Base-by-base conservation (phyloP, 1,140 invertebrate genomes). In the Drosophila micromelanica region DNA sequence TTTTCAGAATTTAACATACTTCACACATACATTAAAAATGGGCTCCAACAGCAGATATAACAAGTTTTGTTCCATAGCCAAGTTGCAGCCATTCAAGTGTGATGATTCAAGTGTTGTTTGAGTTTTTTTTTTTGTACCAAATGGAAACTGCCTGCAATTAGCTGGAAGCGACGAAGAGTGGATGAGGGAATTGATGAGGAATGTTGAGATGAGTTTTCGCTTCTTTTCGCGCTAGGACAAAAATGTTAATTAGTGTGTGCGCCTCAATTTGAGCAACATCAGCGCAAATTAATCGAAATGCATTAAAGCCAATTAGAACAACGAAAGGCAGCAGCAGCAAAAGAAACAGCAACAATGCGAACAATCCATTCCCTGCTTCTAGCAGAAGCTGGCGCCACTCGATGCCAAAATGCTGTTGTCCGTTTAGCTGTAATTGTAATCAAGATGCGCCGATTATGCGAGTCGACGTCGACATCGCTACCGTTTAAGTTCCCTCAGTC, bases 231-330 rank as follows among this genome's bases (percentile, higher is more conserved):
- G 64, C 61, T 73, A 81, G 20, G 49, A 77, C 51, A 86, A 87
- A 60, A 76, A 87, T 87, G 78, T 87, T 86, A 86, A 86, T 86
- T 86, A 86, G 81, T 87, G 61, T 77, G 77, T 68, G 67, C 43
- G 78, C 59, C 54, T 64, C 37, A 80, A 80, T 73, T 85, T 78
- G 43, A 61, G 74, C 75, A 67, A 35, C 78, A 86, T 78, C 69
- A 73, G 71, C 54, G 59, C 71, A 73, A 87, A 87, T 86, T 87
- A 87, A 86, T 86, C 72, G 82, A 81, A 79, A 67, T 68, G 75
- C 82, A 82, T 87, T 86, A 76, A 82, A 73, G 64, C 82, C 82
- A 86, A 86, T 86, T 86, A 86, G 76, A 72, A 62, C 49, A 56
- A 55, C 56, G 57, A 38, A 49, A 7, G 37, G n/a, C 54, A 35